Evolutionary conservation across 2,888 invertebrate genomes (phyloP).

Genomic region (Agrochola lychnidis): DNA sequence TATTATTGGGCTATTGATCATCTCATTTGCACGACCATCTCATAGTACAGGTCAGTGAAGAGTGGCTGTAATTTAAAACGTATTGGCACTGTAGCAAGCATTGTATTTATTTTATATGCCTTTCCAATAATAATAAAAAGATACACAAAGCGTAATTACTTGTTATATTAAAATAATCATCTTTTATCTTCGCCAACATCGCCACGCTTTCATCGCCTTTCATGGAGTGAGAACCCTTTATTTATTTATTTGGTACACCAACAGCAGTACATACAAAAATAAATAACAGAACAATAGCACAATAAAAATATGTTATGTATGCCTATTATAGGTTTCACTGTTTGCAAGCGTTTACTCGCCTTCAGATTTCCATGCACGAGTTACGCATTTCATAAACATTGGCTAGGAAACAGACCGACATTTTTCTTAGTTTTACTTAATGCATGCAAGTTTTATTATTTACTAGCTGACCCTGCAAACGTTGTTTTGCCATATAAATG

Average conservation of each 20-base stretch:
- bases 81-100: background rate
- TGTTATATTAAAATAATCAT: background rate
- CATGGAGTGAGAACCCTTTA: too few species aligned
- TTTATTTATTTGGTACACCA: too few species aligned
- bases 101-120: background rate
- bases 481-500: too few species aligned
- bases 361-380: background rate
- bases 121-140: background rate
- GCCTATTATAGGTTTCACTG: too few species aligned
- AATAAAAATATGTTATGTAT: too few species aligned
- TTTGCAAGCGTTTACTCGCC: background rate
- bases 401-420: background rate
- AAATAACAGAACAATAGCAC: too few species aligned
- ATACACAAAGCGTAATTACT: background rate
- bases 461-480: too few species aligned
- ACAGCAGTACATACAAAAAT: too few species aligned
- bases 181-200: background rate
- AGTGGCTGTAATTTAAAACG: background rate
- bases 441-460: slow-evolving; percentile 10
- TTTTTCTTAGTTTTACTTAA: background rate
- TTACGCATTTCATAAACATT: background rate
- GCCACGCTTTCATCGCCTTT: background rate
- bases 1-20: slow-evolving; percentile 18
- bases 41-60: too few species aligned
- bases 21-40: background rate